phyloP scores from a whole-genome alignment of 1,140 invertebrate species.

The Drosophila oshimai region DNA sequence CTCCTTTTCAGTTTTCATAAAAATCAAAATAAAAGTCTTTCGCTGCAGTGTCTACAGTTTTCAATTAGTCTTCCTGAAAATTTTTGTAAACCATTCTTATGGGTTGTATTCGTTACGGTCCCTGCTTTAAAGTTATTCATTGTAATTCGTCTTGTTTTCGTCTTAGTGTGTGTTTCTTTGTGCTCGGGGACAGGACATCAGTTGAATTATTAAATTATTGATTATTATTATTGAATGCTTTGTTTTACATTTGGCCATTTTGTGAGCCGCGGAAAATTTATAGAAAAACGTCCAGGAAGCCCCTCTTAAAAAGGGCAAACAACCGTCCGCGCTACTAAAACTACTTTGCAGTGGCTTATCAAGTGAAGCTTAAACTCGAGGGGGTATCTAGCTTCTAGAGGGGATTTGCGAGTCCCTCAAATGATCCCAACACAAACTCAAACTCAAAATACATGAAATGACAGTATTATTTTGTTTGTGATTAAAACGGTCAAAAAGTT shows the following conservation, averaged over 20 bases:
- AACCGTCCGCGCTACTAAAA: constrained; percentile 68
- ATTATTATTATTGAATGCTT: constrained; percentile 65
- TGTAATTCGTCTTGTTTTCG: no score
- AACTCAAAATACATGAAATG: constrained; percentile 76
- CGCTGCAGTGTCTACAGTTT: no score
- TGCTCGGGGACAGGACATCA: constrained; percentile 54
- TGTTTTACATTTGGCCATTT: constrained; percentile 26
- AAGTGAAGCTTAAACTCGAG: constrained; percentile 66
- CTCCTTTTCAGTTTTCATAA: no score
- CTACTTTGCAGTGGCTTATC: constrained; percentile 69
- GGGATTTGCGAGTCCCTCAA: no score
- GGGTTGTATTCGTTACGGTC: no score
- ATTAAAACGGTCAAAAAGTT: constrained; percentile 77
- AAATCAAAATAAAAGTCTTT: no score
- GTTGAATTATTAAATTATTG: constrained; percentile 81
- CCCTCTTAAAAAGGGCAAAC: constrained; percentile 11
- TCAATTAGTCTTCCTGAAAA: no score
- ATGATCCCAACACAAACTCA: no score
- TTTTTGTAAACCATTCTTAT: no score
- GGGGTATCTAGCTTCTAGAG: no score
- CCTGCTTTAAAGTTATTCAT: no score
- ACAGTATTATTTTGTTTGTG: constrained; percentile 69
- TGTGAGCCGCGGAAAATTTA: not conserved
- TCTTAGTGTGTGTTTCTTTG: constrained; percentile 31
- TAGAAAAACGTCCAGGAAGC: not conserved